Percentiles rank a stretch among this genome's conserved stretches.
Evolutionary conservation across 2,797 vertebrate genomes (phyloP).

Genomic region (Potorous gilbertii): DNA sequence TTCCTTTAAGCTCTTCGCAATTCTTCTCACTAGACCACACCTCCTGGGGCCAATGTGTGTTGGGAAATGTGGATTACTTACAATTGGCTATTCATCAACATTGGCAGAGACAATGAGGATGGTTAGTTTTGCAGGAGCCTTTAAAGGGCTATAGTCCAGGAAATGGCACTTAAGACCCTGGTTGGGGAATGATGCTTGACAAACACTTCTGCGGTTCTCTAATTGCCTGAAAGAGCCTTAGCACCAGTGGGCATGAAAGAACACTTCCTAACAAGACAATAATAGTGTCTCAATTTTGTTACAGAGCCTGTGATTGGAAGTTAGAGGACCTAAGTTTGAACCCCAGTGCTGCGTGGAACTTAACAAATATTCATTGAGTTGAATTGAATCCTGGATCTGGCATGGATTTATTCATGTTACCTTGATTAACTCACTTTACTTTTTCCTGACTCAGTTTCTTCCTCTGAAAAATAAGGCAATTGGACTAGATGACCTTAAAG

Average conservation of each 20-base stretch:
- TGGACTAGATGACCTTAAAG: not conserved
- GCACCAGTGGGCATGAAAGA: constrained; percentile 20
- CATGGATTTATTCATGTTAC: not conserved
- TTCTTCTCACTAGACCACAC: constrained; percentile 88
- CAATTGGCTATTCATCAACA: constrained; percentile 85
- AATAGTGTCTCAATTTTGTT: not conserved
- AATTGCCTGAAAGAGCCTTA: constrained; percentile 69
- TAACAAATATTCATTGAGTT: not conserved
- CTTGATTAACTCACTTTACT: not conserved
- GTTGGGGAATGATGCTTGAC: constrained; percentile 58
- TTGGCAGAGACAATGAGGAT: constrained; percentile 76
- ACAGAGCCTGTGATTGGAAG: not conserved
- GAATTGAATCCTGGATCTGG: not conserved
- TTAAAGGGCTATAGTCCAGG: constrained; percentile 71
- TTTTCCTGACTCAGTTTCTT: not conserved
- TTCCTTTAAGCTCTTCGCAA: constrained; percentile 87
- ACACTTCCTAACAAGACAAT: constrained; percentile 28
- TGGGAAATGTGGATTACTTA: constrained; percentile 85
- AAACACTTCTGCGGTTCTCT: constrained; percentile 65
- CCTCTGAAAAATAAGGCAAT: not conserved
- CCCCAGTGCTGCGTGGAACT: not conserved
- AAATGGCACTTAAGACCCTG: not conserved
- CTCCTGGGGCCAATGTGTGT: constrained; percentile 84
- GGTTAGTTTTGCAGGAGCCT: constrained; percentile 70
- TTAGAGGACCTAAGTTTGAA: not conserved